Evolutionary conservation across 2,888 invertebrate species (phyloP).

Genomic region (Parthenolecanium corni): DNA sequence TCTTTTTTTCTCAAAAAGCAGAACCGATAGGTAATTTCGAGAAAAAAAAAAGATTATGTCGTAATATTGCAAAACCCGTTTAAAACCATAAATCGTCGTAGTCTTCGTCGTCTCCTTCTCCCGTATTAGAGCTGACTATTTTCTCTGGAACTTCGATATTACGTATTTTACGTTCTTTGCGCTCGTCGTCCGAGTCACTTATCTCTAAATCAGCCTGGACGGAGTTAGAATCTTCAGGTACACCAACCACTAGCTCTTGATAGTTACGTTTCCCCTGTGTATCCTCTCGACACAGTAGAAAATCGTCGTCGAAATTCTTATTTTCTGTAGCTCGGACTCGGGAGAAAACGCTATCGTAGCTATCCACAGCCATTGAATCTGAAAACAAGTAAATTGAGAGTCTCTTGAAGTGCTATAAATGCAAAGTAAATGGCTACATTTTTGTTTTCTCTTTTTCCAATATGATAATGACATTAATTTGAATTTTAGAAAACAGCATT

Average conservation of each 20-base stretch:
- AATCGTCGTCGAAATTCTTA: conserved; percentile 11
- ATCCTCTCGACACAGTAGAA: conserved; percentile 12
- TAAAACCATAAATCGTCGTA: conserved; percentile 50
- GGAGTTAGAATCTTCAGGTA: conserved; percentile 34
- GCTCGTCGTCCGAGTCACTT: conserved; percentile 63
- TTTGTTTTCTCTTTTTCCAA: too few species aligned
- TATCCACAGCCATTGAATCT: too few species aligned
- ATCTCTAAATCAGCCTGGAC: conserved; percentile 64
- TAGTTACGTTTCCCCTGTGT: not conserved
- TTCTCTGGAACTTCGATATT: conserved; percentile 33
- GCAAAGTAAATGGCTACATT: too few species aligned
- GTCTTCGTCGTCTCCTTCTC: conserved; percentile 41
- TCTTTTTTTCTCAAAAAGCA: too few species aligned
- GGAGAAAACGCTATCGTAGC: too few species aligned
- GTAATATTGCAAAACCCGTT: too few species aligned
- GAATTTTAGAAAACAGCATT: too few species aligned
- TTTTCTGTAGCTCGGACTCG: conserved; percentile 6
- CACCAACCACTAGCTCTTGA: conserved; percentile 1
- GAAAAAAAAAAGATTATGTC: too few species aligned
- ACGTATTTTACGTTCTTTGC: conserved; percentile 9
- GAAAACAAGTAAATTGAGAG: too few species aligned
- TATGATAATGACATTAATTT: too few species aligned
- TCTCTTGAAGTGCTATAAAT: too few species aligned
- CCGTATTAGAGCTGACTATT: conserved; percentile 31
- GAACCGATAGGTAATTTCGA: too few species aligned